Percentiles rank a stretch among this genome's conserved stretches.
Evolutionary conservation across 2,797 vertebrate genomes (phyloP).

Genomic region (Pitangus sulphuratus): DNA sequence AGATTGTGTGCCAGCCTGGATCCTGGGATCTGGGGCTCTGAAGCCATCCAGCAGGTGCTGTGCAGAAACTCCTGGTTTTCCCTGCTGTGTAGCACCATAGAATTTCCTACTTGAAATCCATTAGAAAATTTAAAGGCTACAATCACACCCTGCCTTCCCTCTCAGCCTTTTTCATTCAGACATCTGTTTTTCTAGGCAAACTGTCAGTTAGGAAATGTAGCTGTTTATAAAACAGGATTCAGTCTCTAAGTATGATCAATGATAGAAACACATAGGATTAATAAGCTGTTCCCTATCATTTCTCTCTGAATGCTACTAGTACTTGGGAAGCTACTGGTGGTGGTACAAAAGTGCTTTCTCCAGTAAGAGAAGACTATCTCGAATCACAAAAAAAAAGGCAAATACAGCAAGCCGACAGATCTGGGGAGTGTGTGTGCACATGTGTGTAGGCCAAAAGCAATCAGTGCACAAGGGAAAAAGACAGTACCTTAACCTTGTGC

Average conservation of each 20-base stretch:
- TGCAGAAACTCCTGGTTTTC: not conserved
- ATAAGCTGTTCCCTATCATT: not conserved
- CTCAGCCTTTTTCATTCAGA: not conserved
- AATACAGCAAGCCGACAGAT: not conserved
- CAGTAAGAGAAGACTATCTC: not conserved
- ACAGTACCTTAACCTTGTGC: not conserved
- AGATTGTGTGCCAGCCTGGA: not conserved
- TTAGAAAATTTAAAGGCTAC: not conserved
- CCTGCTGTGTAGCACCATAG: not conserved
- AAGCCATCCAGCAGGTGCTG: not conserved
- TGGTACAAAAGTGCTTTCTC: not conserved
- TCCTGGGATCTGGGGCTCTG: not conserved
- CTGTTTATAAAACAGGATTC: not conserved
- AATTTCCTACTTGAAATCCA: not conserved
- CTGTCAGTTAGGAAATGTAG: not conserved
- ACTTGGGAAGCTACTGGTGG: not conserved
- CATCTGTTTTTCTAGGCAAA: not conserved
- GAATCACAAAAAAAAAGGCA: not conserved
- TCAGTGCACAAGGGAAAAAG: not conserved
- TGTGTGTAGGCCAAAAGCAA: not conserved
- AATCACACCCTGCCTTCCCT: not conserved
- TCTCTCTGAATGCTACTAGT: not conserved
- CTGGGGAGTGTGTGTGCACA: fast-evolving
- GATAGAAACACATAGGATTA: not conserved
- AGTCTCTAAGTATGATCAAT: not conserved